These are phyloP conservation scores for Andricus curvator DNA, from an alignment of 2,888 invertebrate species.

Conservation along the genomic window DNA sequence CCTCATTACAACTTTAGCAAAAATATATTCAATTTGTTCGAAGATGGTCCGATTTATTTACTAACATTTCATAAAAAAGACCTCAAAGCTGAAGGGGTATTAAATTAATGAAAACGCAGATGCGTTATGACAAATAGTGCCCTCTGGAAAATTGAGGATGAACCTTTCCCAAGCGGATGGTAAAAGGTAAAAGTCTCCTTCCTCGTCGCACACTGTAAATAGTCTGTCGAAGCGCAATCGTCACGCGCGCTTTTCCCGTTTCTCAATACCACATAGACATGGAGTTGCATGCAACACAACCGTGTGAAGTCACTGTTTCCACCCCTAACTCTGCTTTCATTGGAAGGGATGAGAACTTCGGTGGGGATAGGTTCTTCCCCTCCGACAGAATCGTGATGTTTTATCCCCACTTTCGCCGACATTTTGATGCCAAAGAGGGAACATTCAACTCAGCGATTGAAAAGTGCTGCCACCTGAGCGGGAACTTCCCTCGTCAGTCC, in stretches of 20 bases:
- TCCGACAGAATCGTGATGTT: slow-evolving; percentile 44
- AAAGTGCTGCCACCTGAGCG: slow-evolving; percentile 76
- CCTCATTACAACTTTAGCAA: neutral
- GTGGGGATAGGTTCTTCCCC: slow-evolving; percentile 52
- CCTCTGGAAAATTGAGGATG: slow-evolving; percentile 23
- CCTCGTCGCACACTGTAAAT: neutral
- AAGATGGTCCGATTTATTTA: neutral
- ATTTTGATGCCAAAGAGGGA: slow-evolving; percentile 62
- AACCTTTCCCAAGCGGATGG: neutral
- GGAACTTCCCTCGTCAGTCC: slow-evolving; percentile 57
- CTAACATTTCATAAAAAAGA: too few relatives aligned
- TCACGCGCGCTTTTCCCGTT: slow-evolving; percentile 29
- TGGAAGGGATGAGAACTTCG: slow-evolving; percentile 43
- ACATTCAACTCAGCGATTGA: slow-evolving; percentile 64
- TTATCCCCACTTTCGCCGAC: slow-evolving; percentile 60
- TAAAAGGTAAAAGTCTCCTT: neutral
- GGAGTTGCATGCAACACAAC: slow-evolving; percentile 24
- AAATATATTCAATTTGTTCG: neutral
- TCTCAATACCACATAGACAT: slow-evolving; percentile 11
- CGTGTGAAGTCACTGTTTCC: slow-evolving; percentile 42
- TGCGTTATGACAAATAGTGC: slow-evolving; percentile 53
- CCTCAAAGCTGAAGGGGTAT: too few relatives aligned
- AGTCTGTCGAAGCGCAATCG: slow-evolving; percentile 9
- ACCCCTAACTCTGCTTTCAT: slow-evolving; percentile 40
- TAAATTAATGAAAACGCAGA: slow-evolving; percentile 50